A percentile compares a stretch with the other conserved stretches of the same genome.
Evolutionary conservation across 2,113 vertebrate species (phyloP).

Genomic region (Hydrolagus affinis): DNA sequence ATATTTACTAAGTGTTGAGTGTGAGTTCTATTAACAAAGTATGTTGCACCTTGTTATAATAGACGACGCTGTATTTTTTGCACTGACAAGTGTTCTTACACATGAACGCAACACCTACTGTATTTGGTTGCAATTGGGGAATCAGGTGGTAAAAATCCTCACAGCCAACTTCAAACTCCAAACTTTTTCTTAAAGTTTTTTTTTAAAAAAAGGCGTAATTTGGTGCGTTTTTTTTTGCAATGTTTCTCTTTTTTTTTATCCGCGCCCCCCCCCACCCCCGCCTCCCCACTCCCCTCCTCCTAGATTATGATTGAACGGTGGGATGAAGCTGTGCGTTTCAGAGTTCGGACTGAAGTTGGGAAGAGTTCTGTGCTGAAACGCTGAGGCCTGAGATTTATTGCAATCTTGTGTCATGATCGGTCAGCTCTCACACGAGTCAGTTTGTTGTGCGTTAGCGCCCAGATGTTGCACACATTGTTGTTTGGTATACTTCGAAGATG

Average conservation of each 20-base stretch:
- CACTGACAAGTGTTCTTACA: too few species aligned
- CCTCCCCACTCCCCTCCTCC: too few species aligned
- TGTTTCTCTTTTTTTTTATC: neutral
- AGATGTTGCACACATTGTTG: neutral
- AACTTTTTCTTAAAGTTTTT: neutral
- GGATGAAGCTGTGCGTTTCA: slow-evolving; percentile 51
- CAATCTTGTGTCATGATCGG: slow-evolving; percentile 36
- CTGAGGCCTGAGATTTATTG: slow-evolving; percentile 51
- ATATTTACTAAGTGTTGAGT: too few species aligned
- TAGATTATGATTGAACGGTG: slow-evolving; percentile 56
- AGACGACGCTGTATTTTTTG: too few species aligned
- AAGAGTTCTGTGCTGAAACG: slow-evolving; percentile 43
- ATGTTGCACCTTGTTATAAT: too few species aligned
- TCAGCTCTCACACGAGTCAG: neutral
- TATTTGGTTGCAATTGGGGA: too few species aligned
- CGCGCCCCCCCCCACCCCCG: too few species aligned
- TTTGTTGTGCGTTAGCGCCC: neutral
- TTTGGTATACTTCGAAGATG: neutral
- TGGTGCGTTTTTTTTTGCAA: neutral
- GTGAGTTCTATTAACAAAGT: too few species aligned
- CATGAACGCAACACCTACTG: too few species aligned
- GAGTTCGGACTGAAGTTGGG: slow-evolving; percentile 47
- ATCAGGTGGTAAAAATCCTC: neutral
- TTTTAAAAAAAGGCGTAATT: neutral
- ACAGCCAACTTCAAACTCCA: neutral